Base-by-base conservation (phyloP, 2,888 invertebrate genomes). In the Standfussiana lucernea region DNA sequence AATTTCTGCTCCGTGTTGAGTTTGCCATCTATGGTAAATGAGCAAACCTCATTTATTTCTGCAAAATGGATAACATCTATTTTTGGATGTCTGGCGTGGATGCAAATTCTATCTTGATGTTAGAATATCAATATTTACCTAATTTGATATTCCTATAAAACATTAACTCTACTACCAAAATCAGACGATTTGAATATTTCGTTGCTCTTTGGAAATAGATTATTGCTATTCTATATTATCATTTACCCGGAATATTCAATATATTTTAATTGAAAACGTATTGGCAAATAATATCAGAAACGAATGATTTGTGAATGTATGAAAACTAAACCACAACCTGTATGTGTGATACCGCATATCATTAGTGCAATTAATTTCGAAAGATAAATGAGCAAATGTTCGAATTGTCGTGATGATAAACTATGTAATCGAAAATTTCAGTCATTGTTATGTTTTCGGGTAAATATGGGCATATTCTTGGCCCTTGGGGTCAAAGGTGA, bases 281-380 rank as follows among this genome's bases (percentile, higher is more conserved):
- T 28, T 13, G 13, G 13, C 15, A 28, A 28, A 28, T 56, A 28
- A 28, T n/a, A 6, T 2, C 1, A 24, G 3, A 28, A 66, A 76
- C 37, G 21, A 45, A 56, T 77, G 0, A 32, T 78, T 56, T 45
- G 28, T 56, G 45, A 40, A 56, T n/a, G 28, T 56, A n/a, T 56
- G 7, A 28, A 37, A 76, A 78, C n/a, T 10, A 40, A 32, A n/a
- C 68, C 79, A 37, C 37, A 67, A 59, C 45, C n/a, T 32, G 13
- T n/a, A 2, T 24, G 42, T 15, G 32, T 18, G 18, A 56, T 28
- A 56, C 56, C 28, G 56, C 56, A 21, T 24, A 8, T 61, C 28
- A 74, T 61, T 75, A 75, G 3, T 15, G 21, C n/a, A 32, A 62
- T 76, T 62, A 56, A 76, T 78, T 45, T n/a, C 15, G 2, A 15